A percentile compares a stretch with the other conserved stretches of the same genome.
These are phyloP conservation scores for Dipodomys ordii DNA, from an alignment of 2,113 vertebrate genomes.

Conservation along the genomic window DNA sequence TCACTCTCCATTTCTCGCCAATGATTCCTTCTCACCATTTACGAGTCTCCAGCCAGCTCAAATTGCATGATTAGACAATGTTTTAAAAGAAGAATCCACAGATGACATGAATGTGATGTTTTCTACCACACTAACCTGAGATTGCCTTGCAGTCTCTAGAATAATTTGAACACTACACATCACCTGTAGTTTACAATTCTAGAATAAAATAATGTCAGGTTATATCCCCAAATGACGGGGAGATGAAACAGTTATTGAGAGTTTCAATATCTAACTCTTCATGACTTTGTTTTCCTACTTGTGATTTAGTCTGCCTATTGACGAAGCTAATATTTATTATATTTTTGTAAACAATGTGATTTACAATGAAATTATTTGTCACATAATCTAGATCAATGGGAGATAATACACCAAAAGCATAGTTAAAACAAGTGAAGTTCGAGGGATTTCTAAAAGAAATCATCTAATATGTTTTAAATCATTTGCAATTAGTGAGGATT, in stretches of 20 bases:
- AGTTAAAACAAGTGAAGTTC: neutral
- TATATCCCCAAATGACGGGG: neutral
- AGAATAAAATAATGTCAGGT: neutral
- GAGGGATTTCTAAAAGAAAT: neutral
- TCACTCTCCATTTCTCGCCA: neutral
- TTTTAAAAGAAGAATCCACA: neutral
- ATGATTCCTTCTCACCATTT: neutral
- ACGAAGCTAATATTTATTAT: neutral
- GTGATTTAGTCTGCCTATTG: neutral
- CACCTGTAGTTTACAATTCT: neutral
- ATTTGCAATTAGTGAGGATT: neutral
- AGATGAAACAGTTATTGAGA: neutral
- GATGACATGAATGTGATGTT: neutral
- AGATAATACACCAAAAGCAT: neutral
- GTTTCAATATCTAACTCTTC: neutral
- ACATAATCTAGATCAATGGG: neutral
- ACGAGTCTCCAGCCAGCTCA: neutral
- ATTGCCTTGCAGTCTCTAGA: conserved; percentile 1
- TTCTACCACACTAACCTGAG: neutral
- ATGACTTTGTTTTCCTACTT: neutral
- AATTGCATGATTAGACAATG: neutral
- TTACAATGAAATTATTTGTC: conserved; percentile 24
- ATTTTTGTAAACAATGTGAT: conserved; percentile 27
- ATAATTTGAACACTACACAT: neutral
- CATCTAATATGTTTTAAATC: conserved; percentile 35